Evolutionary conservation across 2,797 vertebrate genomes (phyloP).

Genomic region (Acanthurus leucopareius): DNA sequence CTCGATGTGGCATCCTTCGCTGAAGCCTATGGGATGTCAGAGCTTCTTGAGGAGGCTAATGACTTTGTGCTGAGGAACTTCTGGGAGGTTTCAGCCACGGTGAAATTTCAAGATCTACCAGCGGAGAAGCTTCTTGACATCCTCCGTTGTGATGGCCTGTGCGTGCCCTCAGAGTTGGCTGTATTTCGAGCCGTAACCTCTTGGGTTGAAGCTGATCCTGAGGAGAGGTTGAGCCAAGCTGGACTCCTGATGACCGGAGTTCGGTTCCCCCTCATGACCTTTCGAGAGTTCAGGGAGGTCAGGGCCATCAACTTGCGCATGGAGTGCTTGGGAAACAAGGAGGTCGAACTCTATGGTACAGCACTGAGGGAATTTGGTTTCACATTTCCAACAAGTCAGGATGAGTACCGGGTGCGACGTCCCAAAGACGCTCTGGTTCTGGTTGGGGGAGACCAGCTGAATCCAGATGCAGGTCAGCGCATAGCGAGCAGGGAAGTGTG

Average conservation of each 20-base stretch:
- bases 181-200: conserved; percentile 88
- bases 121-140: conserved; percentile 84
- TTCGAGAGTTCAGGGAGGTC: conserved; percentile 90
- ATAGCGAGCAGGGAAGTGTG: conserved; percentile 87
- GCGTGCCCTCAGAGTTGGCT: conserved; percentile 87
- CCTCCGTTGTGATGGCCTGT: conserved; percentile 86
- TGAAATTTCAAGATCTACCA: conserved; percentile 88
- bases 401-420: conserved; percentile 80
- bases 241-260: conserved; percentile 86
- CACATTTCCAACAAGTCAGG: conserved; percentile 64
- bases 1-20: conserved; percentile 89
- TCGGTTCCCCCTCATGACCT: conserved; percentile 94
- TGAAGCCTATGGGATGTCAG: conserved; percentile 84
- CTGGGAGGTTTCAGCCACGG: conserved; percentile 84
- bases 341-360: conserved; percentile 80
- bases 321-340: conserved; percentile 73
- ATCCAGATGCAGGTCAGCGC: conserved; percentile 82
- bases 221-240: conserved; percentile 79
- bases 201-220: conserved; percentile 88
- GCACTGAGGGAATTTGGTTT: conserved; percentile 80
- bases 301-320: conserved; percentile 84
- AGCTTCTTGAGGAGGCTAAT: conserved; percentile 84
- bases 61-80: conserved; percentile 90
- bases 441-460: conserved; percentile 89
- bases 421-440: conserved; percentile 88